phyloP scores from a whole-genome alignment of 2,113 vertebrate species.

The Antechinus stuartii region DNA sequence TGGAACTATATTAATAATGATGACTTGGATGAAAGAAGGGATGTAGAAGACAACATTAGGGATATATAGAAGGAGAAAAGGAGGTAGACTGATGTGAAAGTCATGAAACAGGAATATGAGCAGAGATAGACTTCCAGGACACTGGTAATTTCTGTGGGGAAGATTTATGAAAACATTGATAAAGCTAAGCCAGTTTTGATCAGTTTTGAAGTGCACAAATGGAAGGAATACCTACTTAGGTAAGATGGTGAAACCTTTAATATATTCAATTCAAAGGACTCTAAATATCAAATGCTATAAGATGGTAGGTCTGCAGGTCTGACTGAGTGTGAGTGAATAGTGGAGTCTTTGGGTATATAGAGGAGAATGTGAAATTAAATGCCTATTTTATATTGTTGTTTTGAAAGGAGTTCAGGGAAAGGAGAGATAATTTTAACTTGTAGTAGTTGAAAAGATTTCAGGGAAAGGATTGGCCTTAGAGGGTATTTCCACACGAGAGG shows the following conservation, averaged over 20 bases:
- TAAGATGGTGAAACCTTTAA: background rate
- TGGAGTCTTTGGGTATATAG: background rate
- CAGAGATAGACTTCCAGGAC: background rate
- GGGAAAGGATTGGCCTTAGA: no score
- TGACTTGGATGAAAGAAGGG: background rate
- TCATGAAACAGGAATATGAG: background rate
- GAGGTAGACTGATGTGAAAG: background rate
- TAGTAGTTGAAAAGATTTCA: no score
- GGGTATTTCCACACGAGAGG: no score
- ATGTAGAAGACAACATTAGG: background rate
- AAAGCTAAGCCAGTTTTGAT: background rate
- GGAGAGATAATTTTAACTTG: no score
- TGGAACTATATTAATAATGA: background rate
- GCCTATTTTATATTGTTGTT: background rate
- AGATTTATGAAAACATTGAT: background rate
- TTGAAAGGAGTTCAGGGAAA: background rate
- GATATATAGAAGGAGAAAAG: background rate
- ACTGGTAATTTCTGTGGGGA: background rate
- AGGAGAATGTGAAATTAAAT: background rate
- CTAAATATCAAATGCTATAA: background rate
- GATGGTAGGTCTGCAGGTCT: background rate
- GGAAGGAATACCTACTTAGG: background rate
- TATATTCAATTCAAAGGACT: background rate
- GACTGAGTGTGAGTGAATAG: background rate
- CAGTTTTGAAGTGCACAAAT: background rate